These are phyloP conservation scores for Melanophora roralis DNA, from an alignment of 2,888 invertebrate species.

Conservation along the genomic window DNA sequence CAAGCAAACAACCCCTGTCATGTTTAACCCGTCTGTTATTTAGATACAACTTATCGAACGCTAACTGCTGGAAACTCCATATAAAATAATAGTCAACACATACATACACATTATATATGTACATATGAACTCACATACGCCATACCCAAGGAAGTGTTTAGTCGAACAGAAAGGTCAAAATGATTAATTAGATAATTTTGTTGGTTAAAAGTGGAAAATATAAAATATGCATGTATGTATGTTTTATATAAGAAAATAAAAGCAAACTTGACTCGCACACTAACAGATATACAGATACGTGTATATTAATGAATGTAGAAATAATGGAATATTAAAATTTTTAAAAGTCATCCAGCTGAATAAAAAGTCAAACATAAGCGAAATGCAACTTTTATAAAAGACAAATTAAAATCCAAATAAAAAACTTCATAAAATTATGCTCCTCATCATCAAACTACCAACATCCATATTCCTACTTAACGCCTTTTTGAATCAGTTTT, in stretches of 20 bases:
- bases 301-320: too few relatives aligned
- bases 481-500: conserved; percentile 37
- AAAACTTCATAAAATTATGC: conserved; percentile 1
- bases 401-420: neutral
- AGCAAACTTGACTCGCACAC: too few relatives aligned
- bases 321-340: neutral
- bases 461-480: conserved; percentile 51
- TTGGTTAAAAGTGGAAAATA: conserved; percentile 16
- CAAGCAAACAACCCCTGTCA: conserved; percentile 48
- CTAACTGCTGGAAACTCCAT: neutral
- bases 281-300: too few relatives aligned
- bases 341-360: neutral
- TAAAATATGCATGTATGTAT: neutral
- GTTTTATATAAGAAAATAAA: conserved; percentile 20
- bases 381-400: neutral
- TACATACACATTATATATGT: neutral
- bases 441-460: conserved; percentile 8
- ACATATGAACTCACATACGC: neutral
- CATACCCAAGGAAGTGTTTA: conserved; percentile 30
- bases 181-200: conserved; percentile 58
- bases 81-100: neutral
- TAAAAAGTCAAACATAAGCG: neutral
- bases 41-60: conserved; percentile 6
- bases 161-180: conserved; percentile 57
- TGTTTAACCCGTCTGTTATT: conserved; percentile 32